Evolutionary conservation across 2,113 vertebrate genomes (phyloP), one percentile per base, ranked within the genome.

Genomic region (Puma concolor): DNA sequence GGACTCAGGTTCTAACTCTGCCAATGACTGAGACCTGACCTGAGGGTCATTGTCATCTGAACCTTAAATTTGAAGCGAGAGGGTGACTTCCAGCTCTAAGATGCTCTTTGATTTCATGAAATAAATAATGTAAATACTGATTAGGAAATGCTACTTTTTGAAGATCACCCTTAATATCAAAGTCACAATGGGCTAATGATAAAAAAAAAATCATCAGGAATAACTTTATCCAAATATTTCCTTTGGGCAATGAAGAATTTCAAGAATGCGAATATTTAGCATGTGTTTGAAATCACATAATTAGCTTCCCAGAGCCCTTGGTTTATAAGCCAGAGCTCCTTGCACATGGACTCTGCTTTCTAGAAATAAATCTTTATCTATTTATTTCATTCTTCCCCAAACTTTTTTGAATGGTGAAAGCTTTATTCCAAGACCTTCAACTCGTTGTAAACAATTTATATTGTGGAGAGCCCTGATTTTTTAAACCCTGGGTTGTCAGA

Each of bases 361-460:
- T 76, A 81, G 60, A 95, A 90, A 95, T 67, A 72, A 83, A 63
- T 2, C 15, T 95, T 67, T 8, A 67, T 36, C 7, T 33, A 81
- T 63, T 93, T 86, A 72, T 96, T 95, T 77, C 17, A 76, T 50
- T 91, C 41, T 79, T 91, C 4, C 4, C 13, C 38, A 88, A 91
- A 85, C 23, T 57, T 60, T 87, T 87, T 71, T 41, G 7, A 97
- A 87, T 89, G 48, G n/a, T 67, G 80, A 95, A 95, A 64, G 15
- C 83, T 92, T 96, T 76, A 85, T 93, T 72, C n/a, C 9, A 66
- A 90, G 63, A 72, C 41, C 41, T 60, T 89, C 52, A 57, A 54
- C 69, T 48, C 2, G 54, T 95, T 97, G 95, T 60, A 77, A 87
- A 79, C 63, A 97, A 93, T 64, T 91, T 72, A n/a, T 95, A 96